Base-by-base conservation (phyloP, 2,888 invertebrate genomes). In the Acanthoscelides obtectus region DNA sequence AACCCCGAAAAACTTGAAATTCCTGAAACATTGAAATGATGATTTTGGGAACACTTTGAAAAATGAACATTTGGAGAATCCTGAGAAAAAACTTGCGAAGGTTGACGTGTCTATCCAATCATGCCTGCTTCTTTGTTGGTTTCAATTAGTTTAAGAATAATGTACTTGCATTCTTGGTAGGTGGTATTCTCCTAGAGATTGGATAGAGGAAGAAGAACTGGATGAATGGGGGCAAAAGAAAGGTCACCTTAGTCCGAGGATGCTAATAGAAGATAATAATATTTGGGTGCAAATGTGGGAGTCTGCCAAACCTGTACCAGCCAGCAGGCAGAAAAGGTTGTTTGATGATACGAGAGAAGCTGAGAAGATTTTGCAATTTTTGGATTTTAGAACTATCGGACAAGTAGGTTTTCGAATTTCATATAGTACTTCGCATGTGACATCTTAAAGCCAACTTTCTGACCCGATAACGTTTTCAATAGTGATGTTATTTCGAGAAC, bases 181-280 rank as follows among this genome's bases (percentile, higher is more conserved):
- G 68, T 99, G 99, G 99, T 98, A 98, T 84, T 99, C 98, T 0
- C 99, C 99, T 0, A 89, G 97, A 20, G 99, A 99, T 84, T 98
- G 96, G 95, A 90, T 94, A 67, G 91, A 93, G 80, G 86, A 81
- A 73, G 86, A 84, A 19, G 81, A 78, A 25, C 68, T 84, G 3
- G 89, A 90, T 77, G 86, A 88, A 75, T 89, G 87, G 87, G 89
- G 89, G 8, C 89, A 89, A 80, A 85, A 85, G 71, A 87, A 86
- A 87, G 92, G 93, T 27, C 88, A 89, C 73, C 86, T 98, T 69
- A 97, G 97, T 78, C 90, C 92, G 1, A 89, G 98, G 72, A 98
- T 99, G 98, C 88, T 92, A 79, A 90, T 96, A 66, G 92, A 94
- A 0, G 95, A 94, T 64, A 98, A 98, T 84, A 93, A 97, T 72